Percentiles rank a stretch among this genome's conserved stretches.
Conservation (phyloP, 2,797 vertebrate genomes). For the Chanos chanos region DNA sequence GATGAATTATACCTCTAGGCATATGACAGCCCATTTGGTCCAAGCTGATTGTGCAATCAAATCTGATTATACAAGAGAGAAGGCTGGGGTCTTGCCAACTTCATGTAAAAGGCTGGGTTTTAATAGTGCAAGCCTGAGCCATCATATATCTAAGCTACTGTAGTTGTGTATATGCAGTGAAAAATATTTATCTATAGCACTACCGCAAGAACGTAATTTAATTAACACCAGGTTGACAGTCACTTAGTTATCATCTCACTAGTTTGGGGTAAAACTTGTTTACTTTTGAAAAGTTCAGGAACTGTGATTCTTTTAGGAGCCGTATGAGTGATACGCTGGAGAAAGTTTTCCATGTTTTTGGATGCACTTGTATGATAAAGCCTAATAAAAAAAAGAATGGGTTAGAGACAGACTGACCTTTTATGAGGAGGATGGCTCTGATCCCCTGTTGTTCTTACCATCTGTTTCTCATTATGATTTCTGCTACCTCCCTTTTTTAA, state of each 20-base stretch:
- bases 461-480: slow-evolving; percentile 50
- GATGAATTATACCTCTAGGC: slow-evolving; percentile 44
- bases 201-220: slow-evolving; percentile 37
- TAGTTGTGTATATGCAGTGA: slow-evolving; percentile 57
- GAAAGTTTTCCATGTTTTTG: too few species aligned
- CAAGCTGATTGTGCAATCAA: slow-evolving; percentile 60
- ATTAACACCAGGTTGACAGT: too few species aligned
- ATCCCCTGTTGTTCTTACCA: slow-evolving; percentile 40
- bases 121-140: slow-evolving; percentile 55
- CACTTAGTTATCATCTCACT: too few species aligned
- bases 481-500: slow-evolving; percentile 40
- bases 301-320: too few species aligned
- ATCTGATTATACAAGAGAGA: slow-evolving; percentile 60
- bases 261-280: too few species aligned
- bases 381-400: background rate
- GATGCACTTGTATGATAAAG: background rate
- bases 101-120: slow-evolving; percentile 43
- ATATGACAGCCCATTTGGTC: slow-evolving; percentile 51
- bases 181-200: slow-evolving; percentile 48
- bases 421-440: slow-evolving; percentile 20
- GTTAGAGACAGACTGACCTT: slow-evolving; percentile 24
- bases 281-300: too few species aligned
- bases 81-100: slow-evolving; percentile 52
- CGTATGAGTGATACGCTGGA: too few species aligned
- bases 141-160: slow-evolving; percentile 43